Evolutionary conservation across 2,797 vertebrate genomes (phyloP).

Genomic region (Craterocephalus amniculus): DNA sequence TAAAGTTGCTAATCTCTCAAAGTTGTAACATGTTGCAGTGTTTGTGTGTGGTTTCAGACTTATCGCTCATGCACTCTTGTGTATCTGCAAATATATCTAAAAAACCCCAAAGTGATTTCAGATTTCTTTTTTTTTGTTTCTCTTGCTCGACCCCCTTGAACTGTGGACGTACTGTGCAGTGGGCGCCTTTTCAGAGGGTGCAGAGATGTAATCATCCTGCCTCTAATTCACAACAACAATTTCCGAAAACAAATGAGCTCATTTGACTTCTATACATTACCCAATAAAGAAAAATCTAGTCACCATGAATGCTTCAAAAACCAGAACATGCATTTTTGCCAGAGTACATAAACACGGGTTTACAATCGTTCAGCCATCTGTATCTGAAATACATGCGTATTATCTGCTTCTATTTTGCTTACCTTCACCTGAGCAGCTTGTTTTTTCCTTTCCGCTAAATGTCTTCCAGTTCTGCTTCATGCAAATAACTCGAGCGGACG

Average conservation of each 20-base stretch:
- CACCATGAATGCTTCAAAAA: background rate
- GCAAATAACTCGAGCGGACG: constrained; percentile 15
- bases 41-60: constrained; percentile 54
- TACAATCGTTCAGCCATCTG: constrained; percentile 7
- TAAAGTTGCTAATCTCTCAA: constrained; percentile 67
- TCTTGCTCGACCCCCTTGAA: constrained; percentile 52
- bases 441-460: background rate
- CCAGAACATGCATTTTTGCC: background rate
- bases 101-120: constrained; percentile 27
- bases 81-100: constrained; percentile 38
- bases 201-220: background rate
- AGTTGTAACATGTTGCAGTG: constrained; percentile 45
- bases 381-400: constrained; percentile 29
- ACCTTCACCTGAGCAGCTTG: constrained; percentile 4
- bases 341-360: constrained; percentile 9
- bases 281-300: background rate
- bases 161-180: constrained; percentile 21
- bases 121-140: constrained; percentile 15
- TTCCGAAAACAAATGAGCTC: background rate
- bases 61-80: constrained; percentile 12
- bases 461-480: constrained; percentile 28
- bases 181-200: constrained; percentile 9
- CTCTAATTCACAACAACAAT: background rate
- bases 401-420: constrained; percentile 13
- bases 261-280: constrained; percentile 7